Evolutionary conservation across 2,113 vertebrate species (phyloP), one percentile per base, ranked within the genome.

Genomic region (Eptesicus fuscus): DNA sequence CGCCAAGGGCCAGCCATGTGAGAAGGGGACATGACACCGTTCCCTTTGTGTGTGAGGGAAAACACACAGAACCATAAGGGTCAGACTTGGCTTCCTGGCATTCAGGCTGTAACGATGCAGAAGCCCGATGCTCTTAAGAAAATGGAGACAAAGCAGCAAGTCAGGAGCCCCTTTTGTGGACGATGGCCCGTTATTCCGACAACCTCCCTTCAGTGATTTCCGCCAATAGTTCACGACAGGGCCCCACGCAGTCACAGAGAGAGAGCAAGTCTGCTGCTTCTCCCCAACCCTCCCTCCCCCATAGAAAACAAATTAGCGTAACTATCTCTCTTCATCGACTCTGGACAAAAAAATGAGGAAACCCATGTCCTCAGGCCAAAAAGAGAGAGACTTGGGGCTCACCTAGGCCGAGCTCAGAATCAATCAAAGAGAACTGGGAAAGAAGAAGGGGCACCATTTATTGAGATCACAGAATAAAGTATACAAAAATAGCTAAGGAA

Each of bases 91-190:
- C 30, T 76, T 77, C 71, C 53, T 40, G 69, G 56, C 83, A 78
- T 51, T 53, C 32, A 42, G 12, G n/a, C 53, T 79, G 30, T 86
- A 79, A 74, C 49, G 85, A 13, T 89, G 83, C 51, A 88, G 71
- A 30, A 51, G 74, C 49, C 44, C 59, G 42, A 8, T 56, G 61
- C 63, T 56, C 35, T 73, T 76, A 86, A 93, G 90, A 90, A 96
- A 95, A 96, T 91, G 59, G 94, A 97, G 79, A 95, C 74, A 76
- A 97, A 95, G 84, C 91, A 79, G 49, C 18, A 51, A 94, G 47
- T 86, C 70, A 67, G 35, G 44, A 91, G 16, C 37, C 40, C 42
- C 44, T 84, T 56, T 92, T n/a, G 69, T 69, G 85, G 91, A 91
- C 53, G 71, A 87, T 51, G 71, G 42, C 28, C 61, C 53, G 80